These are phyloP conservation scores for Ctenopoma kingsleyae DNA, from an alignment of 2,797 vertebrate species.

Conservation along the genomic window DNA sequence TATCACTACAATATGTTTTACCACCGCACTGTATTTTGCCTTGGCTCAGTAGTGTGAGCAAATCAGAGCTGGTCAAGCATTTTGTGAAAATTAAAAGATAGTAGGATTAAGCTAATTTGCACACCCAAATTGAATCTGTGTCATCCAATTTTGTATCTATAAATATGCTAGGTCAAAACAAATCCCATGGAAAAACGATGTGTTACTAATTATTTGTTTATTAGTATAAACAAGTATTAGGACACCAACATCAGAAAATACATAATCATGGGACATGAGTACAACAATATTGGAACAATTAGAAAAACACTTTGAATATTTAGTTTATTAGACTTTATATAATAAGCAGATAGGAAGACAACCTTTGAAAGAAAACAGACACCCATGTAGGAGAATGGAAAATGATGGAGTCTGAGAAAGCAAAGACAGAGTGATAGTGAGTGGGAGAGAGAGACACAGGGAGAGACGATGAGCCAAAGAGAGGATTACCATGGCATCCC, in stretches of 20 bases:
- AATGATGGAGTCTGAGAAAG: conserved; percentile 29
- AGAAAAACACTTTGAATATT: conserved; percentile 20
- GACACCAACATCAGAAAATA: neutral
- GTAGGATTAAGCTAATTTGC: conserved; percentile 37
- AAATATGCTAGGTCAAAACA: conserved; percentile 16
- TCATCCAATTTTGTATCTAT: conserved; percentile 35
- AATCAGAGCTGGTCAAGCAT: conserved; percentile 21
- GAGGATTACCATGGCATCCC: conserved; percentile 78
- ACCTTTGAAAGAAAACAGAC: conserved; percentile 15
- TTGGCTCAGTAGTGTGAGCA: conserved; percentile 1
- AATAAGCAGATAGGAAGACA: conserved; percentile 1
- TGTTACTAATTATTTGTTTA: conserved; percentile 3
- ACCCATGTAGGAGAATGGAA: conserved; percentile 12
- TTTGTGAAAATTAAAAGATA: conserved; percentile 36
- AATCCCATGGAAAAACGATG: conserved; percentile 1
- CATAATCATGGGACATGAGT: neutral
- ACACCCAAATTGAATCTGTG: conserved; percentile 35
- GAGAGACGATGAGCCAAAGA: conserved; percentile 55
- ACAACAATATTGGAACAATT: neutral
- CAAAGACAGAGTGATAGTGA: conserved; percentile 41
- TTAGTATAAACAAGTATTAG: neutral
- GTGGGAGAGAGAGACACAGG: conserved; percentile 20
- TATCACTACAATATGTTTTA: conserved; percentile 18
- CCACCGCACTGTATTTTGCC: neutral
- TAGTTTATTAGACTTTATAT: conserved; percentile 1